Percentiles rank a stretch among this genome's conserved stretches.
phyloP scores from a whole-genome alignment of 2,797 vertebrate genomes.

The Paratrypauchen microcephalus region DNA sequence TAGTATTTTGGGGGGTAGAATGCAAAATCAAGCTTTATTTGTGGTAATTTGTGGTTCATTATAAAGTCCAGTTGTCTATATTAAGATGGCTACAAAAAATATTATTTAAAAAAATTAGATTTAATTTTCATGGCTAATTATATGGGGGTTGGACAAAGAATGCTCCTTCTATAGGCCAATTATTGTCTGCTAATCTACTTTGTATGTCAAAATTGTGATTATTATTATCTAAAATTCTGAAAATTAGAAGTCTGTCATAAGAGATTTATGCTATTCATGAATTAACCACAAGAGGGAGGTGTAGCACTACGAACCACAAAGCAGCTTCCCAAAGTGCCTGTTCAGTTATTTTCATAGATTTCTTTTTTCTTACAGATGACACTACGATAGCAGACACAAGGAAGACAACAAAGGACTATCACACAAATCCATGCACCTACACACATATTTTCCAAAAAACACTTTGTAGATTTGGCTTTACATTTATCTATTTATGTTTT shows the following conservation, averaged over 20 bases:
- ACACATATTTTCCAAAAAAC: neutral
- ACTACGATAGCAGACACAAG: too few relatives aligned
- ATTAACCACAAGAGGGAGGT: conserved; percentile 40
- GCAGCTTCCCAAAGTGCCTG: neutral
- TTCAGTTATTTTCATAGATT: neutral
- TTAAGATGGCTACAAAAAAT: too few relatives aligned
- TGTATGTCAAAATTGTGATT: neutral
- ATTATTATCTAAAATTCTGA: neutral
- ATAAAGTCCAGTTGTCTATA: too few relatives aligned
- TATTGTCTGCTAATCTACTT: too few relatives aligned
- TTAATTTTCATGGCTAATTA: too few relatives aligned
- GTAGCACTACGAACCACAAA: neutral
- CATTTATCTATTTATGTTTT: neutral
- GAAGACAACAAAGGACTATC: neutral
- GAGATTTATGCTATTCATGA: conserved; percentile 5
- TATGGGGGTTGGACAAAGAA: too few relatives aligned
- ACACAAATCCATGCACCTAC: neutral
- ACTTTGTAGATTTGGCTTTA: neutral
- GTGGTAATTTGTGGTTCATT: too few relatives aligned
- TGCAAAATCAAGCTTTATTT: too few relatives aligned
- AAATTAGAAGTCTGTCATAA: too few relatives aligned
- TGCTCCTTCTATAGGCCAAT: too few relatives aligned
- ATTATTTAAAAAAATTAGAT: too few relatives aligned
- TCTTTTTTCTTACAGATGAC: conserved; percentile 3
- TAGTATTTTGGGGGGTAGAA: too few relatives aligned